Evolutionary conservation across 1,140 invertebrate genomes (phyloP), one percentile per base, ranked within the genome.

Genomic region (Pemphigus obesinymphae): DNA sequence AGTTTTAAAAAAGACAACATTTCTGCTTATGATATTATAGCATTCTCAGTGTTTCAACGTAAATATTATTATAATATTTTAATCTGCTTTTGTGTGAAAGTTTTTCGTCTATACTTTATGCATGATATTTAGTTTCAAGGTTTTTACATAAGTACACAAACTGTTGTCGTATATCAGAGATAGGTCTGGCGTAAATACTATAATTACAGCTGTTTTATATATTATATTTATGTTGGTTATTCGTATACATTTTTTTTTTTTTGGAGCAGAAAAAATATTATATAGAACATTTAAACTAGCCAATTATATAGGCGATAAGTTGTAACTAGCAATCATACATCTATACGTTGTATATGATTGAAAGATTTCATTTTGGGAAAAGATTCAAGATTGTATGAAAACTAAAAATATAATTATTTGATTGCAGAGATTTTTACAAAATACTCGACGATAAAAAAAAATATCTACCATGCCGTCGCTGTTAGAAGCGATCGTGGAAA

Each of bases 401-500:
- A 4, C 34, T n/a, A n/a, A 66, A 66, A 17, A 11, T 10, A 66
- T 3, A 34, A 34, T 34, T 70, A 70, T 70, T 45, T 48, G 43
- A 34, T 50, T 48, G 7, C 45, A 48, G 70, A 23, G n/a, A 26
- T 17, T 72, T 45, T n/a, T n/a, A n/a, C 15, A 5, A 72, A 29
- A 40, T 23, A 73, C 26, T 13, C 37, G 50, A 45, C 1, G 7
- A 45, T 7, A 29, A 17, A 13, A 31, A 37, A 13, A 23, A 68
- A 7, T 20, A 29, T 13, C 17, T 26, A 3, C 31, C 68, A 95
- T 95, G 93, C 92, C 93, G 86, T 94, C 94, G 82, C 88, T 96
- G 83, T 87, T 95, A 84, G 93, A 95, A 89, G 95, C 94, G 50
- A 88, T 96, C 83, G 92, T 94, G 88, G 89, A 92, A 78, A 96